Percentiles rank a stretch among this genome's conserved stretches.
These are phyloP conservation scores for Lampropteryx suffumata DNA, from an alignment of 2,888 invertebrate species.

Conservation along the genomic window DNA sequence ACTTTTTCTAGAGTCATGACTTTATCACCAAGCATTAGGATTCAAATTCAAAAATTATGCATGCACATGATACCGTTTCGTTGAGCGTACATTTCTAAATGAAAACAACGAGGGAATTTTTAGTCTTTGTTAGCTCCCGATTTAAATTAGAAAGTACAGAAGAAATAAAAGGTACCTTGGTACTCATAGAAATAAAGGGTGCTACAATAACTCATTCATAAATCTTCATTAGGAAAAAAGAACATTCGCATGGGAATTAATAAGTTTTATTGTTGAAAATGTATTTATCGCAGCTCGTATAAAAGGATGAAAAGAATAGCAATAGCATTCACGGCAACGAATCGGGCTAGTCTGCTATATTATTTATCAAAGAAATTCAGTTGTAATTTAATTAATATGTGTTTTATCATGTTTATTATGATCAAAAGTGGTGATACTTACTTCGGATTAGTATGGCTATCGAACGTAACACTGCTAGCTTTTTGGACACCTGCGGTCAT, in stretches of 20 bases:
- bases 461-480: too few species aligned
- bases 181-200: neutral
- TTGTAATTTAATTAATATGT: too few species aligned
- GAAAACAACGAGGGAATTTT: constrained; percentile 26
- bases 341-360: too few species aligned
- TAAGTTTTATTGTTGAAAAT: too few species aligned
- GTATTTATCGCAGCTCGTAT: too few species aligned
- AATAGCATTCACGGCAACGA: too few species aligned
- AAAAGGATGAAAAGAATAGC: too few species aligned
- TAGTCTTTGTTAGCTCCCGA: constrained; percentile 19
- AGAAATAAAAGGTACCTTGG: constrained; percentile 25
- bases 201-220: constrained; percentile 23
- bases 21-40: constrained; percentile 20
- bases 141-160: constrained; percentile 24
- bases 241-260: neutral
- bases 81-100: constrained; percentile 23
- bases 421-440: too few species aligned
- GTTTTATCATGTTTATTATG: too few species aligned
- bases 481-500: too few species aligned
- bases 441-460: too few species aligned
- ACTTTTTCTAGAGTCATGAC: constrained; percentile 12
- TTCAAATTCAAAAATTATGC: constrained; percentile 26
- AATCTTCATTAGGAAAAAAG: constrained; percentile 30
- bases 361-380: too few species aligned
- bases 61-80: constrained; percentile 24